Percentiles rank a stretch among this genome's conserved stretches.
Evolutionary conservation across 2,888 invertebrate species (phyloP).

Genomic region (Steinernema scapterisci): DNA sequence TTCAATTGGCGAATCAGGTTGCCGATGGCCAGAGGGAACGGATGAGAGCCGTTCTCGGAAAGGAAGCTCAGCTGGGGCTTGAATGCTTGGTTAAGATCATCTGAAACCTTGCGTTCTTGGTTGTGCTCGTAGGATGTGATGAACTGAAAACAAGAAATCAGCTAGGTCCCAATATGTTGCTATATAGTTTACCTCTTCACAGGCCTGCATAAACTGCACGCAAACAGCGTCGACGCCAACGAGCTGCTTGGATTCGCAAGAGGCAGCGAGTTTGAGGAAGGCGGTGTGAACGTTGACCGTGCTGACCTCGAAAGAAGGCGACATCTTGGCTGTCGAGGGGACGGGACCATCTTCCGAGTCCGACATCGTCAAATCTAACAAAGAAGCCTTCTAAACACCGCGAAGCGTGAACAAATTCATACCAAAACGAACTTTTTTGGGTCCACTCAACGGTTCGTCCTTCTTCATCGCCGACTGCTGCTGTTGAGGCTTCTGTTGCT

Average conservation of each 20-base stretch:
- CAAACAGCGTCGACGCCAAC: slow-evolving; percentile 52
- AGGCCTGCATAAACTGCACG: slow-evolving; percentile 48
- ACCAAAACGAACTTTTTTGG: slow-evolving; percentile 23
- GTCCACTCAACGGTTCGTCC: slow-evolving; percentile 7
- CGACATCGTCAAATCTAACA: background rate
- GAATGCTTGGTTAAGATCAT: slow-evolving; percentile 47
- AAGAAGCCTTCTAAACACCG: background rate
- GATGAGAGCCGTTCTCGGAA: slow-evolving; percentile 48
- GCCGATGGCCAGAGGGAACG: slow-evolving; percentile 61
- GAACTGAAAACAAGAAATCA: slow-evolving; percentile 35
- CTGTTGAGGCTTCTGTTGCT: slow-evolving; percentile 5
- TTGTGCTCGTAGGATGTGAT: slow-evolving; percentile 34
- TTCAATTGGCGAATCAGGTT: slow-evolving; percentile 58
- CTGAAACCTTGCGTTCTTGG: slow-evolving; percentile 26
- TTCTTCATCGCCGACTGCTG: slow-evolving; percentile 5
- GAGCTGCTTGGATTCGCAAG: slow-evolving; percentile 47
- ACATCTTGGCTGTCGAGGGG: background rate
- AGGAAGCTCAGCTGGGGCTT: slow-evolving; percentile 52
- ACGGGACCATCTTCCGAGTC: background rate
- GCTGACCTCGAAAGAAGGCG: slow-evolving; percentile 27
- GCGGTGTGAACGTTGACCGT: slow-evolving; percentile 48
- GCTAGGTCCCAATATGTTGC: too few species aligned
- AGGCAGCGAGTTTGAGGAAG: slow-evolving; percentile 46
- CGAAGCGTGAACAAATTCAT: background rate
- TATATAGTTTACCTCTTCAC: background rate